phyloP scores from a whole-genome alignment of 2,797 vertebrate genomes.

The Mycteria americana region DNA sequence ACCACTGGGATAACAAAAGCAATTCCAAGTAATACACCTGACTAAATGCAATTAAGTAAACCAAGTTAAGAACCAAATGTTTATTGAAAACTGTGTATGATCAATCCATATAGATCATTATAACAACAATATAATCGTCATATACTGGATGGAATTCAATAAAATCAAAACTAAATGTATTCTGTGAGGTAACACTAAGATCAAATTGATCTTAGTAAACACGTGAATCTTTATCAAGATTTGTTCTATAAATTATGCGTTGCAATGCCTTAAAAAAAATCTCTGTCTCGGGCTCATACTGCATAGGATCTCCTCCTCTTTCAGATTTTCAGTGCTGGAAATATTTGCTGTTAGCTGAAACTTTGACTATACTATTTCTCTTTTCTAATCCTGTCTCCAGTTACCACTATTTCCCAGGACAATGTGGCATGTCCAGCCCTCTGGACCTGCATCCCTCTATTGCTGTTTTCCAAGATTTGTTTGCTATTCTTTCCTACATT shows the following conservation, averaged over 20 bases:
- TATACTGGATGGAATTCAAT: background rate
- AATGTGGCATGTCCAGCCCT: background rate
- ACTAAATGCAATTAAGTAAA: background rate
- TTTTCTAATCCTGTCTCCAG: background rate
- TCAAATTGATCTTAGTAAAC: background rate
- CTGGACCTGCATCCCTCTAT: background rate
- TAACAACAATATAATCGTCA: background rate
- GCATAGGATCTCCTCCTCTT: accelerated
- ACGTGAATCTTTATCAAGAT: background rate
- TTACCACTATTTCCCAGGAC: background rate
- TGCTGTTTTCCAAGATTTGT: background rate
- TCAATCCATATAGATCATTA: background rate
- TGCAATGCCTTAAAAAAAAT: background rate
- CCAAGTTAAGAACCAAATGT: background rate
- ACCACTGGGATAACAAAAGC: background rate
- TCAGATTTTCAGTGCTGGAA: background rate
- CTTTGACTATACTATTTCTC: background rate
- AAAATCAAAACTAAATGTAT: background rate
- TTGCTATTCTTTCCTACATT: background rate
- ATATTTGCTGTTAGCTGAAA: background rate
- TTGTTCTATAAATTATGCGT: background rate
- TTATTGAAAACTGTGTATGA: background rate
- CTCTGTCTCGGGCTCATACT: background rate
- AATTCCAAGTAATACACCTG: background rate
- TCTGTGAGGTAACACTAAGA: background rate